phyloP scores from a whole-genome alignment of 2,113 vertebrate genomes.

The Percopsis transmontana region DNA sequence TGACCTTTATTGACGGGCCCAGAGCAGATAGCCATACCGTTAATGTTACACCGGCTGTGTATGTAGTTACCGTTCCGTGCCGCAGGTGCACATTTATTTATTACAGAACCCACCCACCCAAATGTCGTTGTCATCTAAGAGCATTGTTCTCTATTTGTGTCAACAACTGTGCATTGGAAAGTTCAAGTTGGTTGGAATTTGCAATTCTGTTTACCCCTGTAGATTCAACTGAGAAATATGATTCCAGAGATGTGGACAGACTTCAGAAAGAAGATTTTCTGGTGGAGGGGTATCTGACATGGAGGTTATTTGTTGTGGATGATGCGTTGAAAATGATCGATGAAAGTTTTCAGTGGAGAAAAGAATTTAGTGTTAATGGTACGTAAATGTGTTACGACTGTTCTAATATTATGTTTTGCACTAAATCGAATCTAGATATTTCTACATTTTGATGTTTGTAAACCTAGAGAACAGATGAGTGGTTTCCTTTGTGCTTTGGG shows the following conservation, averaged over 20 bases:
- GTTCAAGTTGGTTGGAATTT: slow-evolving; percentile 2
- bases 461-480: slow-evolving; percentile 25
- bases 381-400: slow-evolving; percentile 39
- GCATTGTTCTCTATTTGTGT: background rate
- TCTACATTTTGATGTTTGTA: slow-evolving; percentile 30
- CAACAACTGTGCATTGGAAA: slow-evolving; percentile 6
- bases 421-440: background rate
- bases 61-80: background rate
- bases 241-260: slow-evolving; percentile 90
- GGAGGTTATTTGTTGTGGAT: slow-evolving; percentile 85
- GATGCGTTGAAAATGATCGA: slow-evolving; percentile 96
- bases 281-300: slow-evolving; percentile 85
- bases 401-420: background rate
- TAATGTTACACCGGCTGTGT: slow-evolving; percentile 2
- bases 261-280: slow-evolving; percentile 85
- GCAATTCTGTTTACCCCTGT: slow-evolving; percentile 9
- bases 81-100: background rate
- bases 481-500: slow-evolving; percentile 36
- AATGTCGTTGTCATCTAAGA: background rate
- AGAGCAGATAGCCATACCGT: slow-evolving; percentile 4
- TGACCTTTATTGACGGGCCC: slow-evolving; percentile 21
- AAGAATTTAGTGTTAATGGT: slow-evolving; percentile 90
- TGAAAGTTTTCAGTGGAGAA: slow-evolving; percentile 95
- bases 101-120: too few relatives aligned
- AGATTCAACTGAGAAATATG: slow-evolving; percentile 90